Percentiles rank a stretch among this genome's conserved stretches.
Evolutionary conservation across 1,140 invertebrate genomes (phyloP).

Genomic region (Sipha flava): DNA sequence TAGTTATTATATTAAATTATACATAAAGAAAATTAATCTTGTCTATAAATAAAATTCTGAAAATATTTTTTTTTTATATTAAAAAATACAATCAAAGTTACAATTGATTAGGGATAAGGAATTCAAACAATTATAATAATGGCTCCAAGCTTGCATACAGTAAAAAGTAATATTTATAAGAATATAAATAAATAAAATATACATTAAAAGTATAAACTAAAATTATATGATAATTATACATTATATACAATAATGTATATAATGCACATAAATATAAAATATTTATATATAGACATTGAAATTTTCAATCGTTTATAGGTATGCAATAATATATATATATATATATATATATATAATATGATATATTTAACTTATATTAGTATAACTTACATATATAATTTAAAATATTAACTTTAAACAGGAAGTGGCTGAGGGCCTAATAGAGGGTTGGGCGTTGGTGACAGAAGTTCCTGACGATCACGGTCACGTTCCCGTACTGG

Average conservation of each 20-base stretch:
- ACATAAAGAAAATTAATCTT: background rate
- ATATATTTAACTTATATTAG: no score
- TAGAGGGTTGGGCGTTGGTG: background rate
- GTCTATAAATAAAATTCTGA: background rate
- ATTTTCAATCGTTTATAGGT: background rate
- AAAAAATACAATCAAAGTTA: no score
- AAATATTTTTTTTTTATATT: background rate
- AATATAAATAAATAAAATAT: background rate
- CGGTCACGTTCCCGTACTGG: constrained; percentile 69
- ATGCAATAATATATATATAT: background rate
- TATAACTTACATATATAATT: no score
- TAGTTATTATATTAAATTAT: background rate
- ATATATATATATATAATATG: background rate
- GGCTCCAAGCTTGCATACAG: background rate
- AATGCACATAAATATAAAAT: background rate
- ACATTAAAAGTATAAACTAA: background rate
- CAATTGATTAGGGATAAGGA: background rate
- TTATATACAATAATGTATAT: background rate
- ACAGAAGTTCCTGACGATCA: constrained; percentile 52
- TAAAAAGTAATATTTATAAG: background rate
- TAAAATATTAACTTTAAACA: background rate
- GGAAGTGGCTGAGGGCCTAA: background rate
- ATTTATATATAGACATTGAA: background rate
- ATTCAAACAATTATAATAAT: background rate
- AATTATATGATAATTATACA: background rate